These are phyloP conservation scores for Holcopasites calliopsidis DNA, from an alignment of 1,140 invertebrate species.

Conservation along the genomic window DNA sequence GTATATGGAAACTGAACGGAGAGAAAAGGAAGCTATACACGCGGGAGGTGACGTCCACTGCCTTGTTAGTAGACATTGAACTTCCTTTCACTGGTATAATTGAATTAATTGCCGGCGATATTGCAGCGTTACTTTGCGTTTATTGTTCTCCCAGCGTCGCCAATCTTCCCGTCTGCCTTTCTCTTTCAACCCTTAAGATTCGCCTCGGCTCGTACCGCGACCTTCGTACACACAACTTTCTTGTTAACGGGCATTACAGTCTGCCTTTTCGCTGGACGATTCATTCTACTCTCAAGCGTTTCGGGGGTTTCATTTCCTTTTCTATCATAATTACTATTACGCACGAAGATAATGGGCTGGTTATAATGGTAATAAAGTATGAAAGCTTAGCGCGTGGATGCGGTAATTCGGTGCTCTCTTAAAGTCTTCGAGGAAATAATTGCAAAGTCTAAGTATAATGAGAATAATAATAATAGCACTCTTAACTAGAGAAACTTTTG, in stretches of 20 bases:
- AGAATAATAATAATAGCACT: no score
- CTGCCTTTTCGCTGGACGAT: neutral
- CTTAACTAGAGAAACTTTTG: no score
- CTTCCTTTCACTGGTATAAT: slow-evolving; percentile 47
- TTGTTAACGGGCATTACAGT: slow-evolving; percentile 1
- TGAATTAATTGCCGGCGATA: slow-evolving; percentile 42
- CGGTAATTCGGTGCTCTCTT: no score
- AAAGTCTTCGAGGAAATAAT: no score
- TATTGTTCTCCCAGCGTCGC: neutral
- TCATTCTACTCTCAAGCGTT: neutral
- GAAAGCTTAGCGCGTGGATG: no score
- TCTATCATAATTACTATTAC: no score
- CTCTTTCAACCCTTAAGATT: slow-evolving; percentile 26
- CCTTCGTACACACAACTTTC: neutral
- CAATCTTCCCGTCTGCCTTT: slow-evolving; percentile 13
- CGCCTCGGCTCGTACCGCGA: neutral
- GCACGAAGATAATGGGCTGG: no score
- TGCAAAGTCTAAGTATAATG: no score
- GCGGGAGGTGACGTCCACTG: slow-evolving; percentile 2
- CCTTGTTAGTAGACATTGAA: slow-evolving; percentile 40
- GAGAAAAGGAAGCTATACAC: neutral
- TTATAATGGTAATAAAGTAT: no score
- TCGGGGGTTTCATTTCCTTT: no score
- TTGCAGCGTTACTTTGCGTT: slow-evolving; percentile 22
- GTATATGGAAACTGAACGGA: neutral